Conservation (phyloP, 2,888 invertebrate genomes). For the Caenorhabditis plicata region DNA sequence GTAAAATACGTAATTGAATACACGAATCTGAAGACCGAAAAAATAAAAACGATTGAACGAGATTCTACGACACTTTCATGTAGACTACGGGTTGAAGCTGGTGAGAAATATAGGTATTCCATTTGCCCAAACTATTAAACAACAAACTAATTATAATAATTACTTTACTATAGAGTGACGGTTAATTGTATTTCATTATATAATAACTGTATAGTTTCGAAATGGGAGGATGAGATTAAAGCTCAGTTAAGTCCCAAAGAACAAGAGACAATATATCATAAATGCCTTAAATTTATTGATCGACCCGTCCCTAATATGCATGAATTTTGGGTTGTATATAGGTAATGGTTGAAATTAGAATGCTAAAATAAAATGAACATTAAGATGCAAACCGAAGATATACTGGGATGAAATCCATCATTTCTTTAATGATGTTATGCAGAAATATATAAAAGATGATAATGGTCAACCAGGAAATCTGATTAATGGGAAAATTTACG, state of each 20-base stretch:
- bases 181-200: constrained; percentile 5
- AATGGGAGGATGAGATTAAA: constrained; percentile 17
- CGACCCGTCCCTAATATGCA: constrained; percentile 34
- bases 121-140: too few relatives aligned
- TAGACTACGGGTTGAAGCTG: constrained; percentile 11
- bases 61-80: not conserved
- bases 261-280: constrained; percentile 21
- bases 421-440: constrained; percentile 50
- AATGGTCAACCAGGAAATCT: constrained; percentile 61
- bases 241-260: constrained; percentile 41
- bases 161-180: constrained; percentile 11
- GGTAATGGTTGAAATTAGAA: constrained; percentile 24
- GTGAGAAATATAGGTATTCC: constrained; percentile 10
- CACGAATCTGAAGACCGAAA: not conserved
- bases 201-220: constrained; percentile 2
- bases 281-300: constrained; percentile 23
- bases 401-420: constrained; percentile 58
- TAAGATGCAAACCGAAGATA: constrained; percentile 50
- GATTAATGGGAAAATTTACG: constrained; percentile 55
- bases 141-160: too few relatives aligned
- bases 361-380: not conserved
- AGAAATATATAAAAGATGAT: constrained; percentile 60
- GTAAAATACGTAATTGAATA: constrained; percentile 5
- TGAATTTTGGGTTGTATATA: constrained; percentile 40
- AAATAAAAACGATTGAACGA: not conserved